Conservation (phyloP, 2,888 invertebrate species). For the Leptodirus hochenwartii region DNA sequence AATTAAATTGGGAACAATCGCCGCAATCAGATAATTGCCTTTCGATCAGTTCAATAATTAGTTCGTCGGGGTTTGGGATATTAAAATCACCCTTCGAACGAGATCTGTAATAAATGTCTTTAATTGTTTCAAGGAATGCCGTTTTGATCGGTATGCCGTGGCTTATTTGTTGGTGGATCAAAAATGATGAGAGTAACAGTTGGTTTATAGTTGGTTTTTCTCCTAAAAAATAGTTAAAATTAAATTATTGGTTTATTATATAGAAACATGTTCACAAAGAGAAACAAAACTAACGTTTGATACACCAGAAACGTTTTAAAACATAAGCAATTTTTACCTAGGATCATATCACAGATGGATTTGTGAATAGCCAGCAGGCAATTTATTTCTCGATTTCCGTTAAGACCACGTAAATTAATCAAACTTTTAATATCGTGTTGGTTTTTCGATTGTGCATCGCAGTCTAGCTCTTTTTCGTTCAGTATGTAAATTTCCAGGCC, state of each 20-base stretch:
- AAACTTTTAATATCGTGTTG: conserved; percentile 33
- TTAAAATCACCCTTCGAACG: conserved; percentile 20
- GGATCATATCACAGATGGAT: conserved; percentile 23
- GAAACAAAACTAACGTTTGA: too few species aligned
- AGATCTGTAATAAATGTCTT: conserved; percentile 40
- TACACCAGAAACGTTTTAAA: neutral
- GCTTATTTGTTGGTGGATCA: conserved; percentile 43
- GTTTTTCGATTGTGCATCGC: conserved; percentile 9
- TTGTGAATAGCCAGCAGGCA: conserved; percentile 31
- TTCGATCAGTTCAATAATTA: conserved; percentile 31
- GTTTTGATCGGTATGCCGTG: conserved; percentile 35
- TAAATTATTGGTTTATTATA: neutral
- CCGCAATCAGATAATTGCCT: conserved; percentile 11
- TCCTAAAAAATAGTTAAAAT: conserved; percentile 24
- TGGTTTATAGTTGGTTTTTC: conserved; percentile 44
- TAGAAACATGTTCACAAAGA: conserved; percentile 4
- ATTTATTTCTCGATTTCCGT: conserved; percentile 15
- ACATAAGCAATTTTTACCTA: conserved; percentile 22
- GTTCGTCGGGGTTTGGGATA: conserved; percentile 28
- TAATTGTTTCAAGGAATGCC: conserved; percentile 38
- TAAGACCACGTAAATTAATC: conserved; percentile 29
- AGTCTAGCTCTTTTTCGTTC: too few species aligned
- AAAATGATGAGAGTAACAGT: conserved; percentile 42
- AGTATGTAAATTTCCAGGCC: conserved; percentile 75
- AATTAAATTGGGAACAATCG: conserved; percentile 17